Base-by-base conservation (phyloP, 1,140 invertebrate genomes). In the Drosophila takahashii region DNA sequence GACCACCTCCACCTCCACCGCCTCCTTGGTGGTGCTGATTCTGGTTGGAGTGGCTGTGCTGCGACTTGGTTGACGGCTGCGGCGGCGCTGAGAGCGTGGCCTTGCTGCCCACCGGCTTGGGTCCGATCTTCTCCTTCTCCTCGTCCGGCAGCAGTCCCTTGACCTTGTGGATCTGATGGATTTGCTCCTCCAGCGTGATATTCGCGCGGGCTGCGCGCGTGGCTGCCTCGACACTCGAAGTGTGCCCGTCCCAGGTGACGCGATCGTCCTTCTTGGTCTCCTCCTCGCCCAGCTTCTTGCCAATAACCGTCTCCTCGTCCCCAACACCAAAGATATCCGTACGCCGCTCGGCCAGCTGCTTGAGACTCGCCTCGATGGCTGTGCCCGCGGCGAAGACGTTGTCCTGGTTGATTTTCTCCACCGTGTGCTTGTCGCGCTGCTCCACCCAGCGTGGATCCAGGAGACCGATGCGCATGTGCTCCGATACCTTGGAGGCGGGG, bases 291-390 rank as follows among this genome's bases (percentile, higher is more conserved):
- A 99, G 98, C 93, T 99, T 99, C 93, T 99, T 98, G 95, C 99
- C 99, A 92, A 99, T 99, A 2, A 97, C 97, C 0, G 98, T 99
- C 94, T 99, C 99, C 92, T 99, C 98, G 87, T 98, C 97, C 70
- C 98, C 99, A 60, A 98, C 96, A 94, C 99, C 99, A 92, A 99
- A 99, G 93, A 99, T 99, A 95, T 99, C 99, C 3, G 99, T 99
- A 96, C 99, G 97, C 78, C 98, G 95, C 91, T 99, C 98, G 0
- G 98, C 99, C 73, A 99, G 93, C 86, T 98, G 96, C 92, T 99
- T 99, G 80, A 99, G 95, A 91, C 97, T 99, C 10, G 96, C 97
- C 77, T 99, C 98, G 81, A 99, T 99, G 16, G 98, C 97, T 22
- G 97, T 95, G 18, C 97, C 97, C 58, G 95, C 95, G 3, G 97